phyloP scores from a whole-genome alignment of 2,888 invertebrate genomes.

The Parochlus steinenii region DNA sequence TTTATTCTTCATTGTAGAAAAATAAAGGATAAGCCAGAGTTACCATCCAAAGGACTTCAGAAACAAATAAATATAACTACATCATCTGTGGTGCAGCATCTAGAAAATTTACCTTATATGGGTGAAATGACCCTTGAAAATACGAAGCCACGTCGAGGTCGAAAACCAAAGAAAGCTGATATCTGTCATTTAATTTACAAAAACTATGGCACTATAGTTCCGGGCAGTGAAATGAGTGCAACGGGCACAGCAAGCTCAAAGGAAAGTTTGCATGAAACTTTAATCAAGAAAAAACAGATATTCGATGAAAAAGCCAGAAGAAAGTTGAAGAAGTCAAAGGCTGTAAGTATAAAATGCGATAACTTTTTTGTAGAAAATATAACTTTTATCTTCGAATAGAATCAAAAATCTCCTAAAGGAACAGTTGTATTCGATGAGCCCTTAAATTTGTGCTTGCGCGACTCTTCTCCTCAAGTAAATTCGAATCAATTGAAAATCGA shows the following conservation, averaged over 20 bases:
- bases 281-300: slow-evolving; percentile 1
- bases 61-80: too few species aligned
- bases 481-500: slow-evolving; percentile 44
- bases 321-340: neutral
- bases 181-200: slow-evolving; percentile 84
- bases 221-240: slow-evolving; percentile 31
- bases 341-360: neutral
- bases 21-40: too few species aligned
- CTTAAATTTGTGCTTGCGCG: slow-evolving; percentile 66
- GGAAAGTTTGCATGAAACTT: slow-evolving; percentile 14
- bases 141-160: slow-evolving; percentile 66
- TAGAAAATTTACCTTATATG: slow-evolving; percentile 74
- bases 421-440: slow-evolving; percentile 50
- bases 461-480: slow-evolving; percentile 46
- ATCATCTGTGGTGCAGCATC: slow-evolving; percentile 26
- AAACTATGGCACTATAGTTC: slow-evolving; percentile 75
- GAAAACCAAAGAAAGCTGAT: slow-evolving; percentile 84
- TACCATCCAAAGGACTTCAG: too few species aligned
- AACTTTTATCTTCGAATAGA: slow-evolving; percentile 33
- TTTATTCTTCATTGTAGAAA: too few species aligned
- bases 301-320: neutral
- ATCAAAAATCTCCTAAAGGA: slow-evolving; percentile 53
- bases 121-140: slow-evolving; percentile 83
- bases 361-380: neutral
- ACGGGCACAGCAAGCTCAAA: slow-evolving; percentile 30